These are phyloP conservation scores for Sebastes itinus DNA, from an alignment of 2,797 vertebrate species.

Conservation along the genomic window DNA sequence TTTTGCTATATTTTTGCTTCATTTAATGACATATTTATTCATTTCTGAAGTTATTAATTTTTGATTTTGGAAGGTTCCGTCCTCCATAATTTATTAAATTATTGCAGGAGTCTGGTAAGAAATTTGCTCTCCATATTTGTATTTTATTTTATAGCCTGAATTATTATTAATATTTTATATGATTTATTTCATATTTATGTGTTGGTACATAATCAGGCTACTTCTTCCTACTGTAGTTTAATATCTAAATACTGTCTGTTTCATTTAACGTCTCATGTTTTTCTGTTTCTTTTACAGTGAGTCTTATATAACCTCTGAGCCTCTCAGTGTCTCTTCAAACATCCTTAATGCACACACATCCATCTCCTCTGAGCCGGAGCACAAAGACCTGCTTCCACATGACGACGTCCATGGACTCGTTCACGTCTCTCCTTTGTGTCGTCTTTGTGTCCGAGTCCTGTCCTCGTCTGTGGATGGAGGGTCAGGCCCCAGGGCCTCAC, in stretches of 20 bases:
- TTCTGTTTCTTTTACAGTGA: not conserved
- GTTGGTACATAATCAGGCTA: no score
- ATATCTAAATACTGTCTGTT: not conserved
- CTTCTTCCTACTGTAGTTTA: not conserved
- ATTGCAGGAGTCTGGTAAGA: no score
- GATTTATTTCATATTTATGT: no score
- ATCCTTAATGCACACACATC: constrained; percentile 39
- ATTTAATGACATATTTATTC: no score
- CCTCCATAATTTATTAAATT: no score
- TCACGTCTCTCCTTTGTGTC: constrained; percentile 1
- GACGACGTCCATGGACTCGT: constrained; percentile 22
- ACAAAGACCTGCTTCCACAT: constrained; percentile 57
- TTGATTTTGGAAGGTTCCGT: no score
- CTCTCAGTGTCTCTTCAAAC: not conserved
- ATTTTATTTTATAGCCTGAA: no score
- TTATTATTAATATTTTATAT: no score
- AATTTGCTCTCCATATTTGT: no score
- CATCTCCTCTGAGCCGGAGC: constrained; percentile 29
- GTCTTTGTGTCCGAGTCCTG: constrained; percentile 35
- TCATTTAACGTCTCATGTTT: not conserved
- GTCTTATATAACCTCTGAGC: constrained; percentile 25
- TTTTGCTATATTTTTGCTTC: no score
- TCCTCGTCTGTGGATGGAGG: not conserved
- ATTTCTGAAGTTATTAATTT: no score
- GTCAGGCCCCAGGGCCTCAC: constrained; percentile 42